Conservation (phyloP, 2,888 invertebrate genomes). For the Troilus luridus region DNA sequence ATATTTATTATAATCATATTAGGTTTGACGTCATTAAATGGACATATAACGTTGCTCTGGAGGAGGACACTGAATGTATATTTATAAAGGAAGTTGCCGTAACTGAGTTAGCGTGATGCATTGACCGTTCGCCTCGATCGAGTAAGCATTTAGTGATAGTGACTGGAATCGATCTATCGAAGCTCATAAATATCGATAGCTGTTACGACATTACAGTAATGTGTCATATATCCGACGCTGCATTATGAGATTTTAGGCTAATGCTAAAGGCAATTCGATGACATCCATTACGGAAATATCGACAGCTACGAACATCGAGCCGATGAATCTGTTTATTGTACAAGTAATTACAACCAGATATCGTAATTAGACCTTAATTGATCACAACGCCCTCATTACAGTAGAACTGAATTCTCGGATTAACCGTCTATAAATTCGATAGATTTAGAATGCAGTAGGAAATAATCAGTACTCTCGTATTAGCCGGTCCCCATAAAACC, state of each 20-base stretch:
- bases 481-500: no score
- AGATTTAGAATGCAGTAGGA: no score
- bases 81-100: not conserved
- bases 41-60: not conserved
- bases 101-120: not conserved
- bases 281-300: not conserved
- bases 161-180: not conserved
- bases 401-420: no score
- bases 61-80: not conserved
- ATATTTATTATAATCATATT: not conserved
- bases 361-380: not conserved
- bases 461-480: no score
- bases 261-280: not conserved
- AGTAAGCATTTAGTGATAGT: not conserved
- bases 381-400: no score
- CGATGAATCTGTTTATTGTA: not conserved
- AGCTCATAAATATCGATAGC: slow-evolving; percentile 12
- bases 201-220: not conserved
- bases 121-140: not conserved
- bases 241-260: slow-evolving; percentile 21
- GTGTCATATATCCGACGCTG: not conserved
- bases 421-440: no score
- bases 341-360: not conserved
- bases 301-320: not conserved
- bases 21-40: not conserved